These are phyloP conservation scores for Aricia agestis DNA, from an alignment of 1,140 invertebrate species.

Conservation along the genomic window DNA sequence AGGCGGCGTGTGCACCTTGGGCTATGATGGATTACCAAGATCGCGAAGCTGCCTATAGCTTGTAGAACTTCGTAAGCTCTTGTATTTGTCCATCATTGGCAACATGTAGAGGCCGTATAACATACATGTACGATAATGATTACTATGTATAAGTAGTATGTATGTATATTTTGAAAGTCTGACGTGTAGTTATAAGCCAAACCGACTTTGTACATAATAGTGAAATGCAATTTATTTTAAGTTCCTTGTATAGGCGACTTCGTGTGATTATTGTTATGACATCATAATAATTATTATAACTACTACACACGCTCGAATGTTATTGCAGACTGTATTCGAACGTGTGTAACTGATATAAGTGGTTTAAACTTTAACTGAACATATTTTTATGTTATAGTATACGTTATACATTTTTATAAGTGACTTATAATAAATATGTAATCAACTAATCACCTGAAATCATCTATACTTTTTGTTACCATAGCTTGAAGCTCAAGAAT, in stretches of 20 bases:
- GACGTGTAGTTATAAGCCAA: slow-evolving; percentile 42
- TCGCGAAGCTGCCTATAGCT: too few relatives aligned
- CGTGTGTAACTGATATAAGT: too few relatives aligned
- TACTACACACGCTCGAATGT: not conserved
- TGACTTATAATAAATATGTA: too few relatives aligned
- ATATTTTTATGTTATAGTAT: too few relatives aligned
- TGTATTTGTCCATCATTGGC: too few relatives aligned
- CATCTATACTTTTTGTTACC: slow-evolving; percentile 46
- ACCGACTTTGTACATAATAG: slow-evolving; percentile 58
- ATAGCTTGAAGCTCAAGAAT: slow-evolving; percentile 63
- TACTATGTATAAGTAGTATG: slow-evolving; percentile 23
- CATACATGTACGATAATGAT: slow-evolving; percentile 9
- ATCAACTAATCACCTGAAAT: slow-evolving; percentile 5
- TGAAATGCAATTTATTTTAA: slow-evolving; percentile 53
- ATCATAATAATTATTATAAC: slow-evolving; percentile 18
- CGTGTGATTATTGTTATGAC: slow-evolving; percentile 32
- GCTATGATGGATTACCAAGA: too few relatives aligned
- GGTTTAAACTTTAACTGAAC: too few relatives aligned
- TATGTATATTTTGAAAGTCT: slow-evolving; percentile 57
- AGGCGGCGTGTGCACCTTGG: too few relatives aligned
- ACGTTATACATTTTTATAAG: too few relatives aligned
- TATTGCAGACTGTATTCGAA: too few relatives aligned
- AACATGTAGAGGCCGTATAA: not conserved
- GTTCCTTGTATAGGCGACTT: slow-evolving; percentile 25
- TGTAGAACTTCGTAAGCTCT: too few relatives aligned